A percentile compares a stretch with the other conserved stretches of the same genome.
Conservation (phyloP, 37 sponge, comb jelly and placozoan species). For the Ianthella basta region DNA sequence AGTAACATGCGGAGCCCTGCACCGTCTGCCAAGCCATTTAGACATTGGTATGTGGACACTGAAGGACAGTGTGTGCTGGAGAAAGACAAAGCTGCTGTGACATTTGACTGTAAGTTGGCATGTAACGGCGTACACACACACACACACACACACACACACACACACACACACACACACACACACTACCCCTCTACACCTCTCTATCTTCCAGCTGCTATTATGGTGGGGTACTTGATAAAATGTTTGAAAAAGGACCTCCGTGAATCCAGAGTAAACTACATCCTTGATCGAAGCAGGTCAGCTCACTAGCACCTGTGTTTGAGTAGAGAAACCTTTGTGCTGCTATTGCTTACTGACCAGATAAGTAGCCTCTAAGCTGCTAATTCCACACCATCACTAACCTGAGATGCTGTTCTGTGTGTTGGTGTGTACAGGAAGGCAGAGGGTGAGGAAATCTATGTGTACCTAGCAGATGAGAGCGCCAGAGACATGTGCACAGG, state of each 20-base stretch:
- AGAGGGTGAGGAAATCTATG: conserved; percentile 36
- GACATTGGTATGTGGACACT: conserved; percentile 56
- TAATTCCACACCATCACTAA: too few relatives aligned
- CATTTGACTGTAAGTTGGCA: conserved; percentile 50
- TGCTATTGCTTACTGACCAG: background rate
- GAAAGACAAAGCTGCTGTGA: conserved; percentile 67
- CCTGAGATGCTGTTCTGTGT: background rate
- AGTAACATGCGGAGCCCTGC: background rate
- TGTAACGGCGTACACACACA: background rate
- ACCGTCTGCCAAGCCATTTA: background rate
- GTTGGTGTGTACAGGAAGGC: conserved; percentile 18
- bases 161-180: too few relatives aligned
- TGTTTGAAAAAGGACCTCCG: conserved; percentile 33
- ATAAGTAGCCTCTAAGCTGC: background rate
- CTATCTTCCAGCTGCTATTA: conserved; percentile 21
- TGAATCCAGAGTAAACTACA: conserved; percentile 8
- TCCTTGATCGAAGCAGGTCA: conserved; percentile 53
- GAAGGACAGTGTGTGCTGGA: conserved; percentile 43
- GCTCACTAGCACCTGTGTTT: background rate
- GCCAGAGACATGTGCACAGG: conserved; percentile 27
- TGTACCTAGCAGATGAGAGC: conserved; percentile 50
- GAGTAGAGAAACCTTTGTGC: background rate
- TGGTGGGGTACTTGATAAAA: conserved; percentile 55
- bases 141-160: too few relatives aligned
- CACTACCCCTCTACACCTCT: too few relatives aligned